Conservation (phyloP, 2,113 vertebrate genomes). For the Raja brachyura region DNA sequence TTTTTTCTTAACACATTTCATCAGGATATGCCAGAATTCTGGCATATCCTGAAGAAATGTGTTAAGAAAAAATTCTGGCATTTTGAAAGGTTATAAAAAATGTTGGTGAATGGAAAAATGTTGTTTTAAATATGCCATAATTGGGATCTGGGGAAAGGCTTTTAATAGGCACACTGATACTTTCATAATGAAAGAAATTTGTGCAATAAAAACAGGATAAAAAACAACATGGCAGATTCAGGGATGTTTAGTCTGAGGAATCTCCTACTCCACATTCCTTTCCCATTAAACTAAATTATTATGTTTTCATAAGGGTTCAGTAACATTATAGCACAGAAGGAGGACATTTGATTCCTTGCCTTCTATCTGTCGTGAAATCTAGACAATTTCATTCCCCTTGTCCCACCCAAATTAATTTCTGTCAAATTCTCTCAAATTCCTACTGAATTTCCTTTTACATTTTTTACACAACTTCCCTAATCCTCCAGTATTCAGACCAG, state of each 20-base stretch:
- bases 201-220: neutral
- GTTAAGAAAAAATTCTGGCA: neutral
- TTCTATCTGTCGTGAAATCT: too few relatives aligned
- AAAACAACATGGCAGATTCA: neutral
- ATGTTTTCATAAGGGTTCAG: neutral
- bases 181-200: neutral
- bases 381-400: too few relatives aligned
- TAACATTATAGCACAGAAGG: too few relatives aligned
- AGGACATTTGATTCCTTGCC: too few relatives aligned
- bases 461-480: too few relatives aligned
- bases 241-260: neutral
- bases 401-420: too few relatives aligned
- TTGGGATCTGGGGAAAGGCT: neutral
- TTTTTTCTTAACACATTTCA: too few relatives aligned
- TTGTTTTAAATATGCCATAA: neutral
- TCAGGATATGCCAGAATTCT: too few relatives aligned
- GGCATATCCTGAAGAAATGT: neutral
- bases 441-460: too few relatives aligned
- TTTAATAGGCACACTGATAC: neutral
- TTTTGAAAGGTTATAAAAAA: neutral
- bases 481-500: too few relatives aligned
- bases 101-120: neutral
- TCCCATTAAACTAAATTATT: neutral
- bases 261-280: neutral
- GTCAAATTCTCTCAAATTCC: too few relatives aligned